phyloP scores from a whole-genome alignment of 2,888 invertebrate genomes.

The Hypercompe scribonia region DNA sequence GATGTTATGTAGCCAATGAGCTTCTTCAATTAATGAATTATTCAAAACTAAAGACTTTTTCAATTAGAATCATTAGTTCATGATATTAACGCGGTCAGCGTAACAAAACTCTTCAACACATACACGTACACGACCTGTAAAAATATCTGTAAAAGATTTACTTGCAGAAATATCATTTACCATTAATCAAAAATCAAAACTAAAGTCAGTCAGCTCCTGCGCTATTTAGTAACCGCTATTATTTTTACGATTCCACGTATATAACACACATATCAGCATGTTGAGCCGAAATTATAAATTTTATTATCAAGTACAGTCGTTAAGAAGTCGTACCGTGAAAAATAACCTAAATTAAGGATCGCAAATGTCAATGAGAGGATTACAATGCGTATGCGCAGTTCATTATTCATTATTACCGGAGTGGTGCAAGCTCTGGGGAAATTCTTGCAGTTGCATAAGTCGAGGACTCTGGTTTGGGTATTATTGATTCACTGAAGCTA shows the following conservation, averaged over 20 bases:
- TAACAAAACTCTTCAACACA: too few species aligned
- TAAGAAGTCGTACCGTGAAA: constrained; percentile 46
- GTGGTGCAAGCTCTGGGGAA: constrained; percentile 28
- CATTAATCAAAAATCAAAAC: neutral
- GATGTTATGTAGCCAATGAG: too few species aligned
- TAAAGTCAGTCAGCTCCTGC: constrained; percentile 8
- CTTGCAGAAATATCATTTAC: neutral
- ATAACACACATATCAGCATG: constrained; percentile 18
- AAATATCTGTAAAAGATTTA: too few species aligned
- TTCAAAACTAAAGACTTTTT: too few species aligned
- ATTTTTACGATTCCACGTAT: constrained; percentile 37
- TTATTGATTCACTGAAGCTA: neutral
- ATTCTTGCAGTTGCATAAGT: constrained; percentile 28
- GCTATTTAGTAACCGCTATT: constrained; percentile 7
- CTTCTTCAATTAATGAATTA: too few species aligned
- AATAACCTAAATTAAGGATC: constrained; percentile 49
- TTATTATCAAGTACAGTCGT: constrained; percentile 26
- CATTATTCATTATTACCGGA: constrained; percentile 49
- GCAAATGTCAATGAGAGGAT: constrained; percentile 57
- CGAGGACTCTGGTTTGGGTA: constrained; percentile 2
- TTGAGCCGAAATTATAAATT: constrained; percentile 45
- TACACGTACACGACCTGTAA: too few species aligned
- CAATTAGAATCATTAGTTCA: too few species aligned
- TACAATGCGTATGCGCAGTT: constrained; percentile 45
- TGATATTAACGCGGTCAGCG: too few species aligned